phyloP scores from a whole-genome alignment of 2,113 vertebrate genomes.

The Erythrocercus mccallii region DNA sequence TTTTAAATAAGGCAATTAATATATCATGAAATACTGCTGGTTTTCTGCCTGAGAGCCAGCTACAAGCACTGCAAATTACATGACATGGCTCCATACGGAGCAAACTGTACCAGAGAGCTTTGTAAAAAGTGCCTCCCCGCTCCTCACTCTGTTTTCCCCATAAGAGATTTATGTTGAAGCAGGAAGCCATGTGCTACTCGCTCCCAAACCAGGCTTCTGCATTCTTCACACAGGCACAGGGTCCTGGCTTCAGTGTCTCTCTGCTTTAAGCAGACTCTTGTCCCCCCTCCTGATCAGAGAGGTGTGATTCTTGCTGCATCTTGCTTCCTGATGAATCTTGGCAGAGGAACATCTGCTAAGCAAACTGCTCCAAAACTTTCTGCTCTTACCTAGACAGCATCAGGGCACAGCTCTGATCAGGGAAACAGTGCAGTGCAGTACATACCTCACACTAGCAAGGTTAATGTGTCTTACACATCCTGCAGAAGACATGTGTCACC shows the following conservation, averaged over 20 bases:
- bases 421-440: neutral
- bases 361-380: neutral
- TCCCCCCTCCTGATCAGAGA: neutral
- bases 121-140: neutral
- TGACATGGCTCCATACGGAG: accelerated
- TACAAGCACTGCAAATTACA: neutral
- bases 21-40: neutral
- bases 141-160: neutral
- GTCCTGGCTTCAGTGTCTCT: neutral
- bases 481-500: neutral
- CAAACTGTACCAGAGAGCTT: neutral
- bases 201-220: neutral
- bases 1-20: neutral
- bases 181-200: neutral
- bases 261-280: neutral
- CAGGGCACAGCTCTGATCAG: neutral
- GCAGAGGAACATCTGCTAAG: neutral
- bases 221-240: neutral
- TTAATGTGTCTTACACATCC: neutral
- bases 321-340: neutral
- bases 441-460: neutral
- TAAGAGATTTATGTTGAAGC: neutral
- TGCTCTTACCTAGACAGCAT: neutral
- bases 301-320: neutral
- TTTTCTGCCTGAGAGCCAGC: neutral